Conservation (phyloP, 2,113 vertebrate genomes). For the Gracilinanus agilis region DNA sequence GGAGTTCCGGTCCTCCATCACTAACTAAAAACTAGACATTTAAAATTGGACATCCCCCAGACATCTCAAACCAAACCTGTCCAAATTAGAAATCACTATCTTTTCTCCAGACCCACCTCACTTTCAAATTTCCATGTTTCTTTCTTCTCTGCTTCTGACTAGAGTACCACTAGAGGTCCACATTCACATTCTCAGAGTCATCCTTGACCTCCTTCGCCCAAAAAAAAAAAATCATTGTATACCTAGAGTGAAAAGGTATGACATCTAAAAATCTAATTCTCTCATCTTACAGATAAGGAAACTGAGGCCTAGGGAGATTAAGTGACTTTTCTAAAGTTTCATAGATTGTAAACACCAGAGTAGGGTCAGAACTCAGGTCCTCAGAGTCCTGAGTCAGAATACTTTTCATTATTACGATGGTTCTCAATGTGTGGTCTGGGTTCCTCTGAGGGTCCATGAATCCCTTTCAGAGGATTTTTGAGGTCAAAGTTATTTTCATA, state of each 20-base stretch:
- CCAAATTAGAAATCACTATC: not conserved
- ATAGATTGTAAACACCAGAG: not conserved
- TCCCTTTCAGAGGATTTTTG: no score
- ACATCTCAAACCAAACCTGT: not conserved
- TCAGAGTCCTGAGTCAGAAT: not conserved
- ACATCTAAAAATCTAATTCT: not conserved
- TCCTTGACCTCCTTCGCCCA: no score
- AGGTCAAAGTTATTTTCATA: no score
- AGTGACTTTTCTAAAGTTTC: not conserved
- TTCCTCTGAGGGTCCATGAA: no score
- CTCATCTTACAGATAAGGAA: not conserved
- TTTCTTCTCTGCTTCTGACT: not conserved
- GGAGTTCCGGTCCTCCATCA: not conserved
- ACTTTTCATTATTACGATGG: not conserved
- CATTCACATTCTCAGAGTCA: not conserved
- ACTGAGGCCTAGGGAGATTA: not conserved
- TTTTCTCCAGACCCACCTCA: not conserved
- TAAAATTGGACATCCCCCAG: not conserved
- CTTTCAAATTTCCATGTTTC: not conserved
- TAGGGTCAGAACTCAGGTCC: not conserved
- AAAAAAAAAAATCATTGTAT: not conserved
- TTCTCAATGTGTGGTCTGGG: no score
- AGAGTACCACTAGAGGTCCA: not conserved
- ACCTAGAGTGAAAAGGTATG: not conserved
- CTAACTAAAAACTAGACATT: not conserved